phyloP scores from a whole-genome alignment of 2,113 vertebrate genomes.

The Capra hircus region DNA sequence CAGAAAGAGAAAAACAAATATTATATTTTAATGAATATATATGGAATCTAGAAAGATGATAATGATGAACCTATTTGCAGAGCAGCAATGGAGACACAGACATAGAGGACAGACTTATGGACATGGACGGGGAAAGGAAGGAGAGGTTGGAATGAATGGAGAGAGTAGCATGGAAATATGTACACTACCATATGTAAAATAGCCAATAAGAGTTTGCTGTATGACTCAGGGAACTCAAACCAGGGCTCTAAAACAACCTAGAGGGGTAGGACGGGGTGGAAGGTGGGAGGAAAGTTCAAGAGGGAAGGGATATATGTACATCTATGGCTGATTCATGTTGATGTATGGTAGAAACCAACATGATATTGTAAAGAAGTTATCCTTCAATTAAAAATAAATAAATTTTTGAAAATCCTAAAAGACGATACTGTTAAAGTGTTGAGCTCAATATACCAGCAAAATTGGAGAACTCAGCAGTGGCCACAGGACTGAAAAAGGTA shows the following conservation, averaged over 20 bases:
- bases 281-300: background rate
- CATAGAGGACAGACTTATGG: background rate
- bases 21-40: background rate
- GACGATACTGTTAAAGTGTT: background rate
- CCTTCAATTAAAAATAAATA: background rate
- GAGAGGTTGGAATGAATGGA: background rate
- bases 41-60: background rate
- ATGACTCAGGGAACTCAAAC: background rate
- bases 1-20: background rate
- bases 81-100: background rate
- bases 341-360: background rate
- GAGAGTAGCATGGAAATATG: background rate
- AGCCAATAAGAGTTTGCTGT: background rate
- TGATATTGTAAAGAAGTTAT: background rate
- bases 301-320: background rate
- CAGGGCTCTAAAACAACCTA: background rate
- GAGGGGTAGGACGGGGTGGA: fast-evolving
- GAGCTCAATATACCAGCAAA: background rate
- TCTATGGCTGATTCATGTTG: background rate
- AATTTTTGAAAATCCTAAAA: background rate
- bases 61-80: background rate
- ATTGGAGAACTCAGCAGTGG: background rate
- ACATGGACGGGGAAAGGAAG: fast-evolving
- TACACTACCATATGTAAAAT: background rate
- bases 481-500: background rate